These are phyloP conservation scores for Spilosoma lubricipeda DNA, from an alignment of 2,888 invertebrate species.

Conservation along the genomic window DNA sequence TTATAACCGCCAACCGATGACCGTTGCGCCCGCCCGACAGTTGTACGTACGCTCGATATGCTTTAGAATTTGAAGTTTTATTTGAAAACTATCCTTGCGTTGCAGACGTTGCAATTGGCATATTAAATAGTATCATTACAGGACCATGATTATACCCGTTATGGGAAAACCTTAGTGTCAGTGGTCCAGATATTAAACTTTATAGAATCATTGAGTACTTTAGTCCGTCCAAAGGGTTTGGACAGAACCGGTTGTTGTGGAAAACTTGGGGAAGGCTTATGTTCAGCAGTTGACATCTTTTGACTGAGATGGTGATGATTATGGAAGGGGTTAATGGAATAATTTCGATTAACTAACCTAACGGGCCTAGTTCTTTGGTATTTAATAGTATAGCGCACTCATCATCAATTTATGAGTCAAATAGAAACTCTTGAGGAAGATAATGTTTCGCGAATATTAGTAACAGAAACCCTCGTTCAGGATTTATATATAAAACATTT, in stretches of 20 bases:
- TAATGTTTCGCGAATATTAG: background rate
- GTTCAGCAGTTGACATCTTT: too few relatives aligned
- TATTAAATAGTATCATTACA: background rate
- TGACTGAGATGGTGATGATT: too few relatives aligned
- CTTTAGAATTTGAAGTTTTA: slow-evolving; percentile 49
- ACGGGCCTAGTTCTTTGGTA: background rate
- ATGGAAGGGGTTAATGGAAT: background rate
- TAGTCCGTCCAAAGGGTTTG: background rate
- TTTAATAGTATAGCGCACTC: background rate
- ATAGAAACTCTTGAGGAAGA: background rate
- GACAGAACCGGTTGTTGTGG: too few relatives aligned
- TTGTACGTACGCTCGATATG: slow-evolving; percentile 57
- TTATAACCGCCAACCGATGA: slow-evolving; percentile 72
- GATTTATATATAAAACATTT: background rate
- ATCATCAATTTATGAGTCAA: background rate
- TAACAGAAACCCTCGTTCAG: background rate
- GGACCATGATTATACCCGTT: background rate
- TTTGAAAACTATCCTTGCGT: slow-evolving; percentile 25
- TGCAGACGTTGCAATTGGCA: slow-evolving; percentile 17
- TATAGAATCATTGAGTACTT: background rate
- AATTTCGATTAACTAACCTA: background rate
- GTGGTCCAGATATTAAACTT: background rate
- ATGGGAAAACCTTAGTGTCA: background rate
- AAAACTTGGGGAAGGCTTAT: too few relatives aligned
- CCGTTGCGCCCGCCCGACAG: slow-evolving; percentile 64